Base-by-base conservation (phyloP, 2,113 vertebrate species). In the Atractosteus spatula region DNA sequence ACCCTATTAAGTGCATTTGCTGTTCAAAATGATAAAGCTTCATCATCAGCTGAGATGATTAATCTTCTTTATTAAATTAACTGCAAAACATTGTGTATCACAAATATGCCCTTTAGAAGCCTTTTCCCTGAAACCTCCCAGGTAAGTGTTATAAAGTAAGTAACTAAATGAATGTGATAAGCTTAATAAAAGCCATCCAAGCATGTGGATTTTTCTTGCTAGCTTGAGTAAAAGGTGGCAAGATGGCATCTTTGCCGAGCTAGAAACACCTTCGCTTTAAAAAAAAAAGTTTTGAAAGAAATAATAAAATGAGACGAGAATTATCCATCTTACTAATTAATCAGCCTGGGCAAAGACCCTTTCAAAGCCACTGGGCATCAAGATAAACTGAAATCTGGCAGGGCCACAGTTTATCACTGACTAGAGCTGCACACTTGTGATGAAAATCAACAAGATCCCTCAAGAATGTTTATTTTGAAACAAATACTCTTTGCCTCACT, bases 291-390 rank as follows among this genome's bases (percentile, higher is more conserved):
- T 65, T 65, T 43, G 17, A 65, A 41, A 65, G 17, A 41, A 81
- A 81, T 90, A 90, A 92, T 89, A 83, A 80, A 80, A 88, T 78
- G 87, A 79, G 87, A 91, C 86, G 79, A 76, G 77, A 83, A 78
- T 81, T 71, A 91, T 92, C 89, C 85, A 89, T 92, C 90, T 89
- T 89, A 83, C 84, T 92, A 84, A 88, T 84, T 82, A 87, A 83
- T 85, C 73, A 78, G 83, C 81, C 81, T 80, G 66, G 29, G 72
- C 16, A 59, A 4, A 65, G 29, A 29, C 29, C 62, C 41, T 65
- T 13, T 65, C 8, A 41, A 41, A 61, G 68, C 45, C 29, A 55
- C 12, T 56, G 17, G 10, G 54, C n/a, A 42, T 43, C 11, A 29
- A 57, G 13, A 51, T 45, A 47, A 14, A 3, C 5, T 59, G 12